phyloP scores from a whole-genome alignment of 1,140 invertebrate species.

The Batillaria attramentaria region DNA sequence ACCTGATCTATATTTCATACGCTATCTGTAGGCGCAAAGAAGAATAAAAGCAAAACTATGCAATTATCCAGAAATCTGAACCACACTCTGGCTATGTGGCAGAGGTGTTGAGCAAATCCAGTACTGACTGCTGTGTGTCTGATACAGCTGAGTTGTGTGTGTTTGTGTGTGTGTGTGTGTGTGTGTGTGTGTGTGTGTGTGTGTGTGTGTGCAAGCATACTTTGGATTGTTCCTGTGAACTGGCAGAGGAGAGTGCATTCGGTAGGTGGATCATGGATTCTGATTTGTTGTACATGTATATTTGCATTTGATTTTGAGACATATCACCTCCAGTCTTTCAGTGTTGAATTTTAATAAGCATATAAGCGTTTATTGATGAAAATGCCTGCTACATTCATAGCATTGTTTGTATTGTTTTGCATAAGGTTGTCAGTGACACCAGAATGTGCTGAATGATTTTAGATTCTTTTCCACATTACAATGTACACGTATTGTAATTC shows the following conservation, averaged over 20 bases:
- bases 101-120: too few species aligned
- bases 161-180: neutral
- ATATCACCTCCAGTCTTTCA: neutral
- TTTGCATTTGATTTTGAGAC: neutral
- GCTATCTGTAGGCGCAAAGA: neutral
- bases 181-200: constrained; percentile 10
- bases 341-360: neutral
- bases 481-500: too few species aligned
- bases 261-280: neutral
- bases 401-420: too few species aligned
- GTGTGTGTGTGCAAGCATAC: neutral
- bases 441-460: too few species aligned
- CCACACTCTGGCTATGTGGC: neutral
- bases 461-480: too few species aligned
- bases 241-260: neutral
- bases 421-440: too few species aligned
- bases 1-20: neutral
- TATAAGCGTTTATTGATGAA: neutral
- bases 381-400: neutral
- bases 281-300: neutral
- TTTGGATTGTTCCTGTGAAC: neutral
- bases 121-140: neutral
- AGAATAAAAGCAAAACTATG: neutral
- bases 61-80: neutral
- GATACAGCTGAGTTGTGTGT: neutral